Evolutionary conservation across 2,888 invertebrate genomes (phyloP).

Genomic region (Ectropis crepuscularia): DNA sequence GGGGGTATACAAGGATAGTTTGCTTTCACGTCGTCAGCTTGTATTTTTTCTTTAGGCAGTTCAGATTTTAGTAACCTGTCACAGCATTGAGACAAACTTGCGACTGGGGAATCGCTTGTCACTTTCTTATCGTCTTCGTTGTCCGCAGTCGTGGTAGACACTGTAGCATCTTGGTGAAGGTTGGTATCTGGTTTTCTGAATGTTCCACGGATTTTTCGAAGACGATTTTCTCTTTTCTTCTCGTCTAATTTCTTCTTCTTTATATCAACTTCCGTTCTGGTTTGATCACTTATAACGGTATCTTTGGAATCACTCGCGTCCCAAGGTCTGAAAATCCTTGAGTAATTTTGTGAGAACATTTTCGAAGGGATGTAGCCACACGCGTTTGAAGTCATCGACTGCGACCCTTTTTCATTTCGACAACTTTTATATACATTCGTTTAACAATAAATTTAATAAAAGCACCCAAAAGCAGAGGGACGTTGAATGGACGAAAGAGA

Average conservation of each 20-base stretch:
- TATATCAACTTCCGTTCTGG: conserved; percentile 45
- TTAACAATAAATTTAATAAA: conserved; percentile 84
- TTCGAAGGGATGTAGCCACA: conserved; percentile 60
- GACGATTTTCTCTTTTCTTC: conserved; percentile 68
- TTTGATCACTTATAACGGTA: conserved; percentile 46
- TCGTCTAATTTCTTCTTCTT: conserved; percentile 63
- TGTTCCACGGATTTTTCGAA: conserved; percentile 76
- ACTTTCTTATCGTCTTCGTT: conserved; percentile 54
- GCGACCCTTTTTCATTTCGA: conserved; percentile 76
- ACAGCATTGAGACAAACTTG: conserved; percentile 70
- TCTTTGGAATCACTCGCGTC: conserved; percentile 75
- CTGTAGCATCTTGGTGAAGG: conserved; percentile 82
- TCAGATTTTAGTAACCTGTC: conserved; percentile 65
- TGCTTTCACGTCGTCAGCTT: conserved; percentile 26
- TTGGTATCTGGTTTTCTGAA: conserved; percentile 66
- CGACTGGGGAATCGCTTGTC: conserved; percentile 65
- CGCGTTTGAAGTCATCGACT: conserved; percentile 68
- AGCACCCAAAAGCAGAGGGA: conserved; percentile 77
- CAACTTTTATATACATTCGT: conserved; percentile 83
- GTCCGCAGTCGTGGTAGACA: conserved; percentile 81
- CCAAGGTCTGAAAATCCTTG: conserved; percentile 87
- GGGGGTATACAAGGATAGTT: conserved; percentile 38
- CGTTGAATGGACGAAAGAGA: conserved; percentile 81
- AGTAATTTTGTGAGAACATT: conserved; percentile 74
- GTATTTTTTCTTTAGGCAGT: conserved; percentile 52